Evolutionary conservation across 2,797 vertebrate genomes (phyloP).

Genomic region (Eptatretus atami): DNA sequence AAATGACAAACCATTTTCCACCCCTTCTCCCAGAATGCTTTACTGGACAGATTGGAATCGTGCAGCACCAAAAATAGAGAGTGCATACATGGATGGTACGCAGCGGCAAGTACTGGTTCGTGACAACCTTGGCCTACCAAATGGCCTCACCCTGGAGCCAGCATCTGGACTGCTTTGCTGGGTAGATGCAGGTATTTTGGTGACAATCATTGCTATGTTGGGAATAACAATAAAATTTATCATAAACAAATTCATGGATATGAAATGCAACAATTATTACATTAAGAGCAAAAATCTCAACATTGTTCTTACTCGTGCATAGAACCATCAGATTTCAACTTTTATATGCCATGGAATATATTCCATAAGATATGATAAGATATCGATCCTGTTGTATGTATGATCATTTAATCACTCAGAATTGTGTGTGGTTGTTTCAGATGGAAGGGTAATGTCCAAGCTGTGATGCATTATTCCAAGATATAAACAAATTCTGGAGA

Average conservation of each 20-base stretch:
- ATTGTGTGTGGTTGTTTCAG: too few species aligned
- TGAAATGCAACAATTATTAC: not conserved
- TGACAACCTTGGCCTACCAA: slow-evolving; percentile 58
- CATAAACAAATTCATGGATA: not conserved
- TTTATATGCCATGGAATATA: too few species aligned
- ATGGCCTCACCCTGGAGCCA: slow-evolving; percentile 47
- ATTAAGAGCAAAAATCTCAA: not conserved
- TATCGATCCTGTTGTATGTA: too few species aligned
- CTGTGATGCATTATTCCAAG: too few species aligned
- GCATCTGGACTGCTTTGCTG: slow-evolving; percentile 45
- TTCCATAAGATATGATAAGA: too few species aligned
- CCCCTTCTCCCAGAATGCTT: slow-evolving; percentile 24
- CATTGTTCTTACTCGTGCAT: not conserved
- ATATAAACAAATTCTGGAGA: too few species aligned
- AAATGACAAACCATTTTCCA: too few species aligned
- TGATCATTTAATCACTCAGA: too few species aligned
- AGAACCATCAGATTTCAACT: too few species aligned
- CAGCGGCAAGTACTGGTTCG: slow-evolving; percentile 39
- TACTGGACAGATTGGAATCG: slow-evolving; percentile 97
- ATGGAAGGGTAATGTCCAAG: too few species aligned
- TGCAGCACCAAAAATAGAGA: slow-evolving; percentile 82
- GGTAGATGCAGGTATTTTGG: slow-evolving; percentile 57
- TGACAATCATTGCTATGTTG: not conserved
- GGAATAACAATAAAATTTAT: not conserved
- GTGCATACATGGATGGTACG: slow-evolving; percentile 32